Conservation (phyloP, 2,888 invertebrate species). For the Caenorhabditis sp. region DNA sequence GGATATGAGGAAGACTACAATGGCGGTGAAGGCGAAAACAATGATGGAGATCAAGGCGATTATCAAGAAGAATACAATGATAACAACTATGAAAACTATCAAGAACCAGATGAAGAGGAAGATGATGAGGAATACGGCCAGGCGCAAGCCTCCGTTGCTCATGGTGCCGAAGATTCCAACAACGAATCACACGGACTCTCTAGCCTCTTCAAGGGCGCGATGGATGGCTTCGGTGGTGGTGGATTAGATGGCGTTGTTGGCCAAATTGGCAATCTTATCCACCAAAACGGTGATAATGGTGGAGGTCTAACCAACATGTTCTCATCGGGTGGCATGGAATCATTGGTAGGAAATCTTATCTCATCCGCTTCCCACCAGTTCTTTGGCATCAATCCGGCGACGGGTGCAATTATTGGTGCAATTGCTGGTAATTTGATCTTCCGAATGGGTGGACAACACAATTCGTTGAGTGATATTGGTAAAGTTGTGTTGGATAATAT, state of each 20-base stretch:
- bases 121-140: slow-evolving; percentile 27
- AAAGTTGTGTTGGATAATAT: slow-evolving; percentile 70
- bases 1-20: slow-evolving; percentile 2
- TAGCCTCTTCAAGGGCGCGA: slow-evolving; percentile 26
- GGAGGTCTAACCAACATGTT: slow-evolving; percentile 47
- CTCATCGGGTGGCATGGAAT: slow-evolving; percentile 56
- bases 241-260: slow-evolving; percentile 57
- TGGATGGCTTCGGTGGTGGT: slow-evolving; percentile 55
- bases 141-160: slow-evolving; percentile 4
- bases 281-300: slow-evolving; percentile 35
- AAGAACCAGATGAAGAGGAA: slow-evolving; percentile 33
- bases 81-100: slow-evolving; percentile 8
- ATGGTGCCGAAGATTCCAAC: slow-evolving; percentile 9
- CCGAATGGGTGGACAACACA: slow-evolving; percentile 65
- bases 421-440: slow-evolving; percentile 69
- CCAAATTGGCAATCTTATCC: slow-evolving; percentile 51
- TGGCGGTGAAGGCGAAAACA: slow-evolving; percentile 9
- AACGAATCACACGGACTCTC: slow-evolving; percentile 20
- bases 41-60: slow-evolving; percentile 7
- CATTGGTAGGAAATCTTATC: slow-evolving; percentile 53
- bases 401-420: slow-evolving; percentile 64
- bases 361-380: slow-evolving; percentile 59
- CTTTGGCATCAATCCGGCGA: slow-evolving; percentile 57
- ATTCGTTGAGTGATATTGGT: slow-evolving; percentile 65
- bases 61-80: slow-evolving; percentile 22